phyloP scores from a whole-genome alignment of 2,888 invertebrate species.

The Gastrophysa polygoni region DNA sequence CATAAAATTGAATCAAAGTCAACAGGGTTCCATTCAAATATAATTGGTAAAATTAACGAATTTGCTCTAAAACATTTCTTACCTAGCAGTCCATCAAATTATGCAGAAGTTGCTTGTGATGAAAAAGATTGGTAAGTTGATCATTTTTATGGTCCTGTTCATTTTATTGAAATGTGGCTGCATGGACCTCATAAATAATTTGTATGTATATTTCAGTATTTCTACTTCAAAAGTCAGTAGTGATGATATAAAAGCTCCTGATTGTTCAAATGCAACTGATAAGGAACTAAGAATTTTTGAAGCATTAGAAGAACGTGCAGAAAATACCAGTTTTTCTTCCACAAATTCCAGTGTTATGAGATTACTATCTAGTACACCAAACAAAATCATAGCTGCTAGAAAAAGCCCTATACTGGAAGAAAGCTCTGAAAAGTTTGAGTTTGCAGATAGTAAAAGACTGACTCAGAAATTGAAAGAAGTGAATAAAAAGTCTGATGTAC shows the following conservation, averaged over 20 bases:
- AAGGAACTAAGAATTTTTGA: slow-evolving; percentile 80
- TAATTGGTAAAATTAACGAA: slow-evolving; percentile 33
- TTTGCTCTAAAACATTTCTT: slow-evolving; percentile 29
- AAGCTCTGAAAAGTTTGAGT: background rate
- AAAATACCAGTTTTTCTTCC: slow-evolving; percentile 72
- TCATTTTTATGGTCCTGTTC: too few relatives aligned
- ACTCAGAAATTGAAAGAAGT: slow-evolving; percentile 32
- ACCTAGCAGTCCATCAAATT: slow-evolving; percentile 14
- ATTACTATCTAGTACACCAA: slow-evolving; percentile 50
- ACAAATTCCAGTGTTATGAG: slow-evolving; percentile 54
- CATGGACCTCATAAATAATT: too few relatives aligned
- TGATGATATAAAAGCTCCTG: background rate
- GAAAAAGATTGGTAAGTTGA: slow-evolving; percentile 5
- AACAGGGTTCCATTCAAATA: slow-evolving; percentile 9
- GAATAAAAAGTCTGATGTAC: slow-evolving; percentile 33
- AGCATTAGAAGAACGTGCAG: slow-evolving; percentile 75
- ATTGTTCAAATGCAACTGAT: slow-evolving; percentile 36
- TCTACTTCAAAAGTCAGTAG: background rate
- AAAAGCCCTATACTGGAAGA: slow-evolving; percentile 22
- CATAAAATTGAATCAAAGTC: background rate
- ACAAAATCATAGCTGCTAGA: slow-evolving; percentile 56
- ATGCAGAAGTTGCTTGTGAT: background rate
- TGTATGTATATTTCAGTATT: background rate
- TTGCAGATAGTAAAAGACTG: background rate
- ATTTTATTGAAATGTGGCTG: too few relatives aligned